Percentiles rank a stretch among this genome's conserved stretches.
These are phyloP conservation scores for Polymixis flavicincta DNA, from an alignment of 2,888 invertebrate genomes.

Conservation along the genomic window DNA sequence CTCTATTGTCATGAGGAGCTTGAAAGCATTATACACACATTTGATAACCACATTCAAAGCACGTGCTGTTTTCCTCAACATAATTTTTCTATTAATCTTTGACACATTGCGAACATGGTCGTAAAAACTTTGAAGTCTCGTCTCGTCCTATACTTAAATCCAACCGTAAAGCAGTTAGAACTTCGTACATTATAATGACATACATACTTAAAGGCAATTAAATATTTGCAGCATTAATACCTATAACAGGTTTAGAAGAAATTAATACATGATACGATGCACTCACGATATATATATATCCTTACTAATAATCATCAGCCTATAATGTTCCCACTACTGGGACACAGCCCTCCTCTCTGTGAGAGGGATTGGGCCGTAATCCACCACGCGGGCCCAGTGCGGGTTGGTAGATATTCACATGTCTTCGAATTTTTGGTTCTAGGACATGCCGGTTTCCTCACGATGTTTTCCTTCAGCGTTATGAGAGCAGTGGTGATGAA, in stretches of 20 bases:
- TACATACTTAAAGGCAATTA: not conserved
- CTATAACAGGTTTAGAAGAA: conserved; percentile 22
- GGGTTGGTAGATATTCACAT: no score
- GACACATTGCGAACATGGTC: conserved; percentile 12
- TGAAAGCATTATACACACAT: conserved; percentile 1
- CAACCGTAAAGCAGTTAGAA: conserved; percentile 13
- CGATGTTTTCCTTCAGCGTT: no score
- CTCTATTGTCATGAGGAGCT: not conserved
- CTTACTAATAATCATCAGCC: no score
- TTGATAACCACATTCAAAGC: conserved; percentile 7
- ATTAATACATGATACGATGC: not conserved
- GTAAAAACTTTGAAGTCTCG: conserved; percentile 12
- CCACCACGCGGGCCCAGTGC: no score
- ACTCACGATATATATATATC: not conserved
- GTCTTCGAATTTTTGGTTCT: no score
- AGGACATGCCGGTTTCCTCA: no score
- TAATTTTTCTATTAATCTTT: conserved; percentile 10
- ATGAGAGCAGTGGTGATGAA: no score
- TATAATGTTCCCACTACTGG: no score
- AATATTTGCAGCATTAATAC: conserved; percentile 11
- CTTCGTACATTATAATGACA: conserved; percentile 16
- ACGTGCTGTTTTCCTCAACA: conserved; percentile 18
- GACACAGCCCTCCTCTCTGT: no score
- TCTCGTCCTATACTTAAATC: conserved; percentile 10
- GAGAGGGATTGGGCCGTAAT: no score